Conservation (phyloP, 2,113 vertebrate species). For the Capricornis sumatraensis region DNA sequence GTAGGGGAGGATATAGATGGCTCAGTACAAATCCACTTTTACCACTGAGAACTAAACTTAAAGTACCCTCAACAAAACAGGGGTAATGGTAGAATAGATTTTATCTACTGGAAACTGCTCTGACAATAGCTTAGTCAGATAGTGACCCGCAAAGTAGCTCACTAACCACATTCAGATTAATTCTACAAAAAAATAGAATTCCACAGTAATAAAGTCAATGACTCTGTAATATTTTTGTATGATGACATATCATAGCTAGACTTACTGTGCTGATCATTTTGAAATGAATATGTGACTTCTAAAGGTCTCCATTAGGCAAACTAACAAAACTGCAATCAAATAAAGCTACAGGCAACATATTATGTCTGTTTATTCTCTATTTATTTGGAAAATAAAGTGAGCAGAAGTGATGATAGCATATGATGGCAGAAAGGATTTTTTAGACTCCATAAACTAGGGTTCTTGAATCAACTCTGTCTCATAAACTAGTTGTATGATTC, state of each 20-base stretch:
- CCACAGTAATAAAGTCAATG: not conserved
- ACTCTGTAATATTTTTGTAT: not conserved
- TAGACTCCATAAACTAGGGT: not conserved
- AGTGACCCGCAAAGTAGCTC: not conserved
- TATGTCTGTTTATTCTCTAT: not conserved
- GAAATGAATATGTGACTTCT: not conserved
- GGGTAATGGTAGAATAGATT: not conserved
- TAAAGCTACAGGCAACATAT: not conserved
- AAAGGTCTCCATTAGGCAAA: not conserved
- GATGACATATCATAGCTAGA: not conserved
- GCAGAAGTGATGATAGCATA: not conserved
- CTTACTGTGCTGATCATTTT: not conserved
- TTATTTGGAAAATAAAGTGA: slow-evolving; percentile 1
- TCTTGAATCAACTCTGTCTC: not conserved
- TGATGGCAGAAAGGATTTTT: not conserved
- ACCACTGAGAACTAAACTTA: not conserved
- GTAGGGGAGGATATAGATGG: not conserved
- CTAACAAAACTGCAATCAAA: not conserved
- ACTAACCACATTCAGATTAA: not conserved
- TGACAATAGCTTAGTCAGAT: not conserved
- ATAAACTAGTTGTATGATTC: not conserved
- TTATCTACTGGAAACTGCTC: not conserved
- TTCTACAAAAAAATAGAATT: not conserved
- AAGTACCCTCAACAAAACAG: not conserved
- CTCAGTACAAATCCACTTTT: not conserved